These are phyloP conservation scores for Thamnophis sirtalis DNA, from an alignment of 2,113 vertebrate genomes.

Conservation along the genomic window DNA sequence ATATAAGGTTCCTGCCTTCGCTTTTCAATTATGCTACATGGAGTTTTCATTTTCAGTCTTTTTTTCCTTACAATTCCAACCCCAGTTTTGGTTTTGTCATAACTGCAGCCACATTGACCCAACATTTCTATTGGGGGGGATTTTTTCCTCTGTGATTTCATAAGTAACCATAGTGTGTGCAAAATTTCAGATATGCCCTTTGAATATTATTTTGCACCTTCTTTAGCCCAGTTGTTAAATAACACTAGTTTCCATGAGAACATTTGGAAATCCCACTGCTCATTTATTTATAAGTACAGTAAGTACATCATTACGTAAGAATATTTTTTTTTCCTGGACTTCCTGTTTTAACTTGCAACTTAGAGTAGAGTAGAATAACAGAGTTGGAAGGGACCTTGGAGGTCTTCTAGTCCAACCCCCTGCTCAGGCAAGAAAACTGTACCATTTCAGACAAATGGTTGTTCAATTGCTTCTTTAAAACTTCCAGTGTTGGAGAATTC, in stretches of 20 bases:
- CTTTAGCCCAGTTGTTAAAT: neutral
- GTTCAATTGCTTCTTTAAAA: too few relatives aligned
- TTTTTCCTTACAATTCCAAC: neutral
- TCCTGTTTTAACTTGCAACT: neutral
- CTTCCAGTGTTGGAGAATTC: too few relatives aligned
- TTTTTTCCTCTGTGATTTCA: neutral
- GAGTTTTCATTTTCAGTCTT: neutral
- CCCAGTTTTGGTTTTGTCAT: neutral
- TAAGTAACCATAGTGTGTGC: neutral
- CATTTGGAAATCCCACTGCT: neutral
- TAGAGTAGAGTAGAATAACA: too few relatives aligned
- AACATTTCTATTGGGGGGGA: neutral
- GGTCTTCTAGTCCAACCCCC: too few relatives aligned
- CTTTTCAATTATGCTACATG: neutral
- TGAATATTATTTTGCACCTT: neutral
- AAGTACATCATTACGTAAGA: neutral
- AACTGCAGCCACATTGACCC: neutral
- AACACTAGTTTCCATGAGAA: neutral
- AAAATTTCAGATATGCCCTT: neutral
- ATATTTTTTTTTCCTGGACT: neutral
- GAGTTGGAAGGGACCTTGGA: too few relatives aligned
- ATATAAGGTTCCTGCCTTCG: neutral
- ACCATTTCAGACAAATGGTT: too few relatives aligned
- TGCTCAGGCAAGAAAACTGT: too few relatives aligned
- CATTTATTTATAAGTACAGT: neutral